Conservation (phyloP, 2,888 invertebrate genomes). For the Drosophila paramelanica region DNA sequence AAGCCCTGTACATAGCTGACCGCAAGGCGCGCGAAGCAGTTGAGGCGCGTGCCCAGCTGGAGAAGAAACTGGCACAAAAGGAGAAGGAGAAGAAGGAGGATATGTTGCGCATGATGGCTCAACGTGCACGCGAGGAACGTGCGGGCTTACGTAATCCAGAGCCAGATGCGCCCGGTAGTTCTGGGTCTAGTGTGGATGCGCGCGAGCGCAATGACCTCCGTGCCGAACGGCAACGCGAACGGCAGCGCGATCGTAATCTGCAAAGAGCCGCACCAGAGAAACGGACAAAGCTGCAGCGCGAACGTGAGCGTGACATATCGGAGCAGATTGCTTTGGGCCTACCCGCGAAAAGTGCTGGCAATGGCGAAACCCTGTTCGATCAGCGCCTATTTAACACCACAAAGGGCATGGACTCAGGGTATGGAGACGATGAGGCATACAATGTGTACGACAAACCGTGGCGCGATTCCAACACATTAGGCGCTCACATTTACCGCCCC, state of each 20-base stretch:
- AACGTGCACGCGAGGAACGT: slow-evolving; percentile 97
- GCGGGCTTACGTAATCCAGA: slow-evolving; percentile 88
- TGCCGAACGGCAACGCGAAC: slow-evolving; percentile 94
- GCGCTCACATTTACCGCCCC: slow-evolving; percentile 95
- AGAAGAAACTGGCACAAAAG: slow-evolving; percentile 97
- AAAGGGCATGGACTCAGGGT: slow-evolving; percentile 95
- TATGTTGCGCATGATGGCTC: slow-evolving; percentile 95
- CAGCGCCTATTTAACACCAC: slow-evolving; percentile 97
- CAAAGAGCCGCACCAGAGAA: slow-evolving; percentile 98
- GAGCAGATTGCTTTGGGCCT: slow-evolving; percentile 99
- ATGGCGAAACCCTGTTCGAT: slow-evolving; percentile 95
- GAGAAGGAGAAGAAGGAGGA: slow-evolving; percentile 99
- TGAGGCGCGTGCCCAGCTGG: slow-evolving; percentile 97
- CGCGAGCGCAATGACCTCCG: slow-evolving; percentile 94
- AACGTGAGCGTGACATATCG: slow-evolving; percentile 98
- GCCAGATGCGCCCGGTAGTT: slow-evolving; percentile 79
- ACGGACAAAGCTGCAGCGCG: slow-evolving; percentile 93
- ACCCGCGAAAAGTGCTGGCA: slow-evolving; percentile 91
- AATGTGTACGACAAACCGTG: slow-evolving; percentile 99
- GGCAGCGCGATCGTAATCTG: slow-evolving; percentile 96
- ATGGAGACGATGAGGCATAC: slow-evolving; percentile 98
- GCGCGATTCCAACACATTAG: slow-evolving; percentile 94
- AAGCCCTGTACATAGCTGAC: slow-evolving; percentile 99
- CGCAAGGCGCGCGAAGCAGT: slow-evolving; percentile 98
- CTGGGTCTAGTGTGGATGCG: slow-evolving; percentile 85